These are phyloP conservation scores for Python bivittatus DNA, from an alignment of 2,113 vertebrate species.

Conservation along the genomic window DNA sequence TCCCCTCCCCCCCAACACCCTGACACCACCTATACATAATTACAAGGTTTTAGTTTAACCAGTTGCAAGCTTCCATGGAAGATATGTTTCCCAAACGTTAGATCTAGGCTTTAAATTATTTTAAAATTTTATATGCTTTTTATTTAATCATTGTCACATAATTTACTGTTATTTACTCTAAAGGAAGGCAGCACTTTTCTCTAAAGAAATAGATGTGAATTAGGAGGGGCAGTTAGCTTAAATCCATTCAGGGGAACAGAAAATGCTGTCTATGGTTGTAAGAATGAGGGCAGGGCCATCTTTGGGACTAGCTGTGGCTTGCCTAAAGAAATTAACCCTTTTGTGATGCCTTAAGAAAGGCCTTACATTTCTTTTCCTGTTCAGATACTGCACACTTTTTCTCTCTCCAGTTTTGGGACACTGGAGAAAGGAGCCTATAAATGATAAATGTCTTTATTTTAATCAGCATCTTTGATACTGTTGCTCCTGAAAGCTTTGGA, in stretches of 20 bases:
- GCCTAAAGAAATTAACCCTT: too few species aligned
- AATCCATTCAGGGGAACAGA: too few species aligned
- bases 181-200: too few species aligned
- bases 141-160: background rate
- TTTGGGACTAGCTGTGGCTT: too few species aligned
- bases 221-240: too few species aligned
- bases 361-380: too few species aligned
- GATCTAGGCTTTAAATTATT: background rate
- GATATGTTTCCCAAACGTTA: background rate
- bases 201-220: too few species aligned
- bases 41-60: background rate
- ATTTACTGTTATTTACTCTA: background rate
- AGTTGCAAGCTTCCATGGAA: background rate
- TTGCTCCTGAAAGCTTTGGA: background rate
- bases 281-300: too few species aligned
- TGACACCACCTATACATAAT: too few species aligned
- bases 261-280: too few species aligned
- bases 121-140: background rate
- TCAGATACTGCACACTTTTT: background rate
- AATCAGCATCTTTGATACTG: background rate
- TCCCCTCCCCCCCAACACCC: too few species aligned
- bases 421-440: background rate
- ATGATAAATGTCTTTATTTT: background rate
- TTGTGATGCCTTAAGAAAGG: too few species aligned
- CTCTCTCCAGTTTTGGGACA: background rate